Percentiles rank a stretch among this genome's conserved stretches.
phyloP scores from a whole-genome alignment of 2,888 invertebrate genomes.

The Catocala nupta region DNA sequence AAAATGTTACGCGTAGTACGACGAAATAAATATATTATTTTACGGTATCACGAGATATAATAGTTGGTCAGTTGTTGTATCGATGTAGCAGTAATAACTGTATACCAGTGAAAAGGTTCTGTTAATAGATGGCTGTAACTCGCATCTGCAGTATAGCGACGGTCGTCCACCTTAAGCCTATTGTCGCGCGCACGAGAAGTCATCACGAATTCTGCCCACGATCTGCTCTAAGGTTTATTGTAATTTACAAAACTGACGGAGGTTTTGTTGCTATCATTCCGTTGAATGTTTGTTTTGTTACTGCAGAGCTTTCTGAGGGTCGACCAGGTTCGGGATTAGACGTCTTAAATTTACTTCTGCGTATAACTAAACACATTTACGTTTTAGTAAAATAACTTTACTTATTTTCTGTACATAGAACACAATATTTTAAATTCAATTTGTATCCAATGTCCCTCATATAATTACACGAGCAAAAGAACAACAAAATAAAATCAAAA shows the following conservation, averaged over 20 bases:
- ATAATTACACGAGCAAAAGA: conserved; percentile 34
- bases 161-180: conserved; percentile 71
- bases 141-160: conserved; percentile 67
- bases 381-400: conserved; percentile 19
- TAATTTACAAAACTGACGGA: conserved; percentile 85
- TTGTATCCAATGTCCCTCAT: conserved; percentile 26
- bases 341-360: conserved; percentile 43
- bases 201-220: conserved; percentile 82
- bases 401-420: not conserved
- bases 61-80: conserved; percentile 31
- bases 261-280: conserved; percentile 77
- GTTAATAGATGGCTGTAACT: conserved; percentile 70
- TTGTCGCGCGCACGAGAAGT: conserved; percentile 72
- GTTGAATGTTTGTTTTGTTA: conserved; percentile 74
- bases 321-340: conserved; percentile 55
- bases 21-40: conserved; percentile 49
- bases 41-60: conserved; percentile 44
- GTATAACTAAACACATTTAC: conserved; percentile 27
- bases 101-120: conserved; percentile 64
- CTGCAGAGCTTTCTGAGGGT: conserved; percentile 57
- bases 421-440: conserved; percentile 30
- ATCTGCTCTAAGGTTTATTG: conserved; percentile 82
- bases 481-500: conserved; percentile 42
- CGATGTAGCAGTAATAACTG: conserved; percentile 55
- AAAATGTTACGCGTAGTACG: conserved; percentile 49